Evolutionary conservation across 2,113 vertebrate species (phyloP), one percentile per base, ranked within the genome.

Genomic region (Ursus arctos): DNA sequence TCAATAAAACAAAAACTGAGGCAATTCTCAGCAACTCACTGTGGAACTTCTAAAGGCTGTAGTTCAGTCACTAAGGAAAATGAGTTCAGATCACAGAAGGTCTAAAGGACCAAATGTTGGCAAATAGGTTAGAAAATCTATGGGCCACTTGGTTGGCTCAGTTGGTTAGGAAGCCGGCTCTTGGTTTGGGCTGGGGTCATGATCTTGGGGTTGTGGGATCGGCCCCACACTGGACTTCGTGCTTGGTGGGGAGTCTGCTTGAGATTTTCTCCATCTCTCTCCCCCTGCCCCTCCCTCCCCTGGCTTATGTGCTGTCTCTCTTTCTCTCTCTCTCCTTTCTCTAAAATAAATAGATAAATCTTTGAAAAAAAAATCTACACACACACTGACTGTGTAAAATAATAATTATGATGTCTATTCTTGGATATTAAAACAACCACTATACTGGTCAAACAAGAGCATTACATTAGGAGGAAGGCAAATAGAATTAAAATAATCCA

Each of bases 21-120:
- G 53, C 71, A 77, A 47, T 84, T 71, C 51, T 47, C 11, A 89
- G 19, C 59, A 83, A 69, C 33, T 77, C 93, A 83, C 21, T 83
- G 49, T 76, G 61, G 31, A 74, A 87, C 9, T 49, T 71, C 47
- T 57, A 67, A 91, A 91, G 55, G 16, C n/a, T 51, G 15, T 10
- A 51, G 21, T 53, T 96, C 6, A 28, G 57, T 26, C 15, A 4
- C 33, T 59, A 67, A 72, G 4, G 74, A 43, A 76, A 87, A 67
- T 69, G 26, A 74, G 26, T 43, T 24, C 67, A 74, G 28, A 87
- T 69, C 76, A 67, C 26, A 31, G 65, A 82, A 59, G 21, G 6
- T 96, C 76, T 77, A 31, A 69, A 57, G 87, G 40, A 88, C 33
- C 40, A n/a, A 49, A 69, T 88, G 49, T 80, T 88, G 93, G 49